Percentiles rank a stretch among this genome's conserved stretches.
Evolutionary conservation across 2,888 invertebrate genomes (phyloP).

Genomic region (Philaethria dido): DNA sequence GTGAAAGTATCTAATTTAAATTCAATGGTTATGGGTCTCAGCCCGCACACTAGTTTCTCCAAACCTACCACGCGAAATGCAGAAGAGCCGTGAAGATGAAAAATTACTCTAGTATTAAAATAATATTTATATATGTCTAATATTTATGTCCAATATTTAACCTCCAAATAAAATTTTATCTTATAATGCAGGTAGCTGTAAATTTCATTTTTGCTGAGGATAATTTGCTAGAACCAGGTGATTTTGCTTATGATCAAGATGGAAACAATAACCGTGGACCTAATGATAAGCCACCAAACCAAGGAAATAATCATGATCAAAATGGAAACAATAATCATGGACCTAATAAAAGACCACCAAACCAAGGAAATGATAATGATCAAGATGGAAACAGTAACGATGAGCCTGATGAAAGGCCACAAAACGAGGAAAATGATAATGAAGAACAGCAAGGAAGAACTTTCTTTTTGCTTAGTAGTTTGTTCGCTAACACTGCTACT

Average conservation of each 20-base stretch:
- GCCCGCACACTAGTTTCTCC: too few relatives aligned
- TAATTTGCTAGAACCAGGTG: slow-evolving; percentile 31
- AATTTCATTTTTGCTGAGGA: slow-evolving; percentile 51
- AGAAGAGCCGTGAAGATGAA: too few relatives aligned
- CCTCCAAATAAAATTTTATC: too few relatives aligned
- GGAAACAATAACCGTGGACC: slow-evolving; percentile 12
- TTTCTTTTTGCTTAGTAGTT: slow-evolving; percentile 46
- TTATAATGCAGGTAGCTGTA: slow-evolving; percentile 46
- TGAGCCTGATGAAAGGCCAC: background rate
- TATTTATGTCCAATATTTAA: too few relatives aligned
- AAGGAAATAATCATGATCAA: slow-evolving; percentile 31
- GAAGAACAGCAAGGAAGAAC: slow-evolving; percentile 43
- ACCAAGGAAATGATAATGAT: slow-evolving; percentile 3
- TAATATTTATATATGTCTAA: too few relatives aligned
- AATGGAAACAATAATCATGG: slow-evolving; percentile 19
- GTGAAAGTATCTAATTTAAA: too few relatives aligned
- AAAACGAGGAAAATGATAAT: background rate
- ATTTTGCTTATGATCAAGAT: slow-evolving; percentile 23
- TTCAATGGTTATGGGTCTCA: too few relatives aligned
- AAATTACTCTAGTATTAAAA: too few relatives aligned
- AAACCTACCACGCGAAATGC: too few relatives aligned
- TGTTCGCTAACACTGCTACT: background rate
- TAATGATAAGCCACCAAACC: background rate
- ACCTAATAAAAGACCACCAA: background rate
- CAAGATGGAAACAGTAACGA: slow-evolving; percentile 21